Percentiles rank a stretch among this genome's conserved stretches.
Evolutionary conservation across 1,140 invertebrate species (phyloP).

Genomic region (Zaprionus africanus): DNA sequence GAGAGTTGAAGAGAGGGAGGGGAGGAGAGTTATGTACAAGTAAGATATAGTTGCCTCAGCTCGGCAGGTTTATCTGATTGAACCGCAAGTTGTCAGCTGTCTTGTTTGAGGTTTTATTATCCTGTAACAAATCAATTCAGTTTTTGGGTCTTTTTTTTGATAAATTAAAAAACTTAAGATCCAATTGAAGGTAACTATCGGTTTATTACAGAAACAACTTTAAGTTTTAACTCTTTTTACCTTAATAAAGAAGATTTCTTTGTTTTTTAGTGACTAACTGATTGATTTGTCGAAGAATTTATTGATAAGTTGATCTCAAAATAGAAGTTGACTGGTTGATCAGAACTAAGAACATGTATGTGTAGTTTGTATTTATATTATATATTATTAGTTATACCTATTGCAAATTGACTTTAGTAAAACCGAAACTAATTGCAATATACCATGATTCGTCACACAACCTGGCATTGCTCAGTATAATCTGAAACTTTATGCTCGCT

Average conservation of each 20-base stretch:
- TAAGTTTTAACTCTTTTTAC: too few relatives aligned
- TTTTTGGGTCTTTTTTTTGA: background rate
- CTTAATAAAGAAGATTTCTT: too few relatives aligned
- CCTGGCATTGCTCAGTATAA: background rate
- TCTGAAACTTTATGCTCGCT: background rate
- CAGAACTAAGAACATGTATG: too few relatives aligned
- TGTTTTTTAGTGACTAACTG: too few relatives aligned
- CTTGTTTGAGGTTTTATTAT: conserved; percentile 5
- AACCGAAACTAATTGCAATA: background rate
- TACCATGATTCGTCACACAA: background rate
- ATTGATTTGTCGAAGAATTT: too few relatives aligned
- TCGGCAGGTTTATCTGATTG: background rate
- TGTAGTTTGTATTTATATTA: too few relatives aligned
- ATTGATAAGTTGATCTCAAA: too few relatives aligned
- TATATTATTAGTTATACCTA: too few relatives aligned
- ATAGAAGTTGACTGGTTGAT: too few relatives aligned
- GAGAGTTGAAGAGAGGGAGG: background rate
- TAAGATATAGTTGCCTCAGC: background rate
- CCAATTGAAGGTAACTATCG: background rate
- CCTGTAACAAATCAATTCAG: conserved; percentile 9
- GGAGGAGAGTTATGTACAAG: background rate
- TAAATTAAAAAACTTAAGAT: background rate
- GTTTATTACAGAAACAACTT: too few relatives aligned
- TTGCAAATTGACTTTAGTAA: background rate
- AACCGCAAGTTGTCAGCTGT: background rate